These are phyloP conservation scores for Hylia prasina DNA, from an alignment of 2,113 vertebrate species.

Conservation along the genomic window DNA sequence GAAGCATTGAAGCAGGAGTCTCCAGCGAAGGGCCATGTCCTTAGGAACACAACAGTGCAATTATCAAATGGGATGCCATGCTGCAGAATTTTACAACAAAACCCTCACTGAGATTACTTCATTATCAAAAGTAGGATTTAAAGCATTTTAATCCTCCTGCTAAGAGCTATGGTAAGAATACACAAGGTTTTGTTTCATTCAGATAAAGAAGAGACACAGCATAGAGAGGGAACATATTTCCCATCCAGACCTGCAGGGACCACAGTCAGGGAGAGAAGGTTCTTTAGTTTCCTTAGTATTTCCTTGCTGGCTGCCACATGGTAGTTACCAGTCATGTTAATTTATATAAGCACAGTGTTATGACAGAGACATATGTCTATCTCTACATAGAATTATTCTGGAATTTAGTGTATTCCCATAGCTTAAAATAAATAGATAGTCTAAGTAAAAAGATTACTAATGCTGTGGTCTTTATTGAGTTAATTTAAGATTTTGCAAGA, in stretches of 20 bases:
- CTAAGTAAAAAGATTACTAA: not conserved
- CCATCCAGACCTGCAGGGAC: not conserved
- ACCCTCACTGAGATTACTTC: not conserved
- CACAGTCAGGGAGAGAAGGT: not conserved
- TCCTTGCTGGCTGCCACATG: not conserved
- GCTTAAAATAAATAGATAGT: not conserved
- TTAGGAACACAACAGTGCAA: not conserved
- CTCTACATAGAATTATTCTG: not conserved
- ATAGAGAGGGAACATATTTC: not conserved
- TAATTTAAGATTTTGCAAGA: not conserved
- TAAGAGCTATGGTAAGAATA: not conserved
- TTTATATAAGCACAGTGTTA: not conserved
- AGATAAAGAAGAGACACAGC: not conserved
- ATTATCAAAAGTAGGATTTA: not conserved
- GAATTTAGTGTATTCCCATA: not conserved
- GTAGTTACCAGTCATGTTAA: not conserved
- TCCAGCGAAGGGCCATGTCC: not conserved
- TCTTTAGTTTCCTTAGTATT: not conserved
- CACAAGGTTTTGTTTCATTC: not conserved
- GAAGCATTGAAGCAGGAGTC: not conserved
- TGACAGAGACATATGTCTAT: not conserved
- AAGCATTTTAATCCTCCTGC: not conserved
- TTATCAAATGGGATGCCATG: not conserved
- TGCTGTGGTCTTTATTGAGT: not conserved
- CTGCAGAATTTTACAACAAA: not conserved